phyloP scores from a whole-genome alignment of 2,113 vertebrate genomes.

The Forbesichthys papilliferus region DNA sequence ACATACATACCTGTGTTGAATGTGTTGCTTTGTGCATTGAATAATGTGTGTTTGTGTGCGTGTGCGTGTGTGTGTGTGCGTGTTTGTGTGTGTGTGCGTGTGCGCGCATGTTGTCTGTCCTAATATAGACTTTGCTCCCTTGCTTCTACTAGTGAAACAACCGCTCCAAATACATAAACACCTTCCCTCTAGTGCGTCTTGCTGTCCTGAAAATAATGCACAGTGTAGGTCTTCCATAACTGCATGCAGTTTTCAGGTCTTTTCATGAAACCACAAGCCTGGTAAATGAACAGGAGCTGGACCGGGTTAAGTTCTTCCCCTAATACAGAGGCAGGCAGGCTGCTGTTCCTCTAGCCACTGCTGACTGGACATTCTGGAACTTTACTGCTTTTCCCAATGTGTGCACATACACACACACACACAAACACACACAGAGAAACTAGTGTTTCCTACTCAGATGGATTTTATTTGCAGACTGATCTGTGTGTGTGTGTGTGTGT shows the following conservation, averaged over 20 bases:
- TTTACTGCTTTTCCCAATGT: conserved; percentile 54
- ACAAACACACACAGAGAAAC: conserved; percentile 13
- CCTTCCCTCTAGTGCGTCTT: conserved; percentile 62
- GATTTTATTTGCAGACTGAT: background rate
- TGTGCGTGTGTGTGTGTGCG: background rate
- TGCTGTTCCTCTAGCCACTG: conserved; percentile 27
- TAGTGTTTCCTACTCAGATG: background rate
- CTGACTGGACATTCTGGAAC: conserved; percentile 52
- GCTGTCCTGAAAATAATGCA: conserved; percentile 69
- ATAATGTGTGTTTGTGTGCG: conserved; percentile 39
- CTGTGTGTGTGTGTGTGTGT: background rate
- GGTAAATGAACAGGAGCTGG: conserved; percentile 48
- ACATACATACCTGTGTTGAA: too few species aligned
- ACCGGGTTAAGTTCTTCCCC: conserved; percentile 42
- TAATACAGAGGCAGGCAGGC: conserved; percentile 24
- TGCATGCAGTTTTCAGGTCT: conserved; percentile 53
- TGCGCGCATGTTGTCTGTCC: conserved; percentile 4
- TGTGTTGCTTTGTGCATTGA: conserved; percentile 15
- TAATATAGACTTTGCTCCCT: conserved; percentile 46
- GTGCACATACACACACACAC: conserved; percentile 4
- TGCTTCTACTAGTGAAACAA: conserved; percentile 48
- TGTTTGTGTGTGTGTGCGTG: background rate
- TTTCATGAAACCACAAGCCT: conserved; percentile 30
- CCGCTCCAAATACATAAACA: conserved; percentile 62
- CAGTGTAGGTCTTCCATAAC: conserved; percentile 65